Conservation (phyloP, 2,888 invertebrate species). For the Pseudoips prasinana region DNA sequence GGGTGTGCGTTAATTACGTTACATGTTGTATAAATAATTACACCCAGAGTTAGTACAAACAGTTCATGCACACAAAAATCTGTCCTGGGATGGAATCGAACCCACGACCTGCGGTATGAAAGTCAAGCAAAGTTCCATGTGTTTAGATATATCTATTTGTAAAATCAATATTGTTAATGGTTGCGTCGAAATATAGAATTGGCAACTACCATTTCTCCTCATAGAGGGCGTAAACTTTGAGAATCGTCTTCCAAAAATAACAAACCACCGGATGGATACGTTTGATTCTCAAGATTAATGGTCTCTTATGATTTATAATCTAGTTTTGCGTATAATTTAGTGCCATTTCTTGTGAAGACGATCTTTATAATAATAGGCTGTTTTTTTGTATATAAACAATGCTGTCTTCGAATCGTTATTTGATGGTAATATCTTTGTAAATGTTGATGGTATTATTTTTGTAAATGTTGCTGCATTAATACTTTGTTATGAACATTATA, state of each 20-base stretch:
- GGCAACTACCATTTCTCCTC: background rate
- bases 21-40: no score
- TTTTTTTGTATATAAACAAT: conserved; percentile 27
- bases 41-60: no score
- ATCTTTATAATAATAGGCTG: conserved; percentile 25
- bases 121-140: no score
- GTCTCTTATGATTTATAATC: conserved; percentile 36
- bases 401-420: conserved; percentile 28
- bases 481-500: no score
- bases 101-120: no score
- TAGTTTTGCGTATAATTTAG: conserved; percentile 38
- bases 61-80: no score
- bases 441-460: conserved; percentile 9
- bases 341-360: conserved; percentile 21
- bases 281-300: conserved; percentile 42
- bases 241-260: conserved; percentile 27
- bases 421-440: conserved; percentile 16
- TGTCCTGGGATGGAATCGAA: no score
- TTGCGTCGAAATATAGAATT: no score
- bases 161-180: no score
- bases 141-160: no score
- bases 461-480: background rate
- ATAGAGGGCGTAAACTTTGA: conserved; percentile 19
- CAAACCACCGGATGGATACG: conserved; percentile 29
- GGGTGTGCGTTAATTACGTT: no score